phyloP scores from a whole-genome alignment of 1,140 invertebrate genomes.

The Conus betulinus region DNA sequence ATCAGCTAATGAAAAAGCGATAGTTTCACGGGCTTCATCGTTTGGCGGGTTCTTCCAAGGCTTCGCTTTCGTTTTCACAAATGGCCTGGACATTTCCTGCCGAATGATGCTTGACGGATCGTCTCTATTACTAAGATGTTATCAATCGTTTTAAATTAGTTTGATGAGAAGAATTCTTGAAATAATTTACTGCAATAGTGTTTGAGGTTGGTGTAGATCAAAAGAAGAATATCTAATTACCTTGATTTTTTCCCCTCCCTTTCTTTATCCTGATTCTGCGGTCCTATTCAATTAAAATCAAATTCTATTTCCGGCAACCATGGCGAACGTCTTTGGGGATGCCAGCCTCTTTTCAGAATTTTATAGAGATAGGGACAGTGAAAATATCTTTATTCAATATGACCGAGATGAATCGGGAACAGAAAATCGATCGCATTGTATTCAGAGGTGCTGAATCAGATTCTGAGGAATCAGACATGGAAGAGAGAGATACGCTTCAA shows the following conservation, averaged over 20 bases:
- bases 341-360: conserved; percentile 69
- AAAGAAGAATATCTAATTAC: too few relatives aligned
- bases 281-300: background rate
- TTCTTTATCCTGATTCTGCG: background rate
- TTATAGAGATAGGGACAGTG: conserved; percentile 64
- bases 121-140: too few relatives aligned
- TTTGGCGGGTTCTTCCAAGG: background rate
- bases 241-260: too few relatives aligned
- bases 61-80: background rate
- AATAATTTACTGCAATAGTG: too few relatives aligned
- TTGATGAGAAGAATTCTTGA: too few relatives aligned
- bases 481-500: conserved; percentile 37
- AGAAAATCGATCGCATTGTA: conserved; percentile 59
- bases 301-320: conserved; percentile 32
- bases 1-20: background rate
- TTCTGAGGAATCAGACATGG: conserved; percentile 46
- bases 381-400: conserved; percentile 60
- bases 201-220: too few relatives aligned
- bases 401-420: conserved; percentile 53
- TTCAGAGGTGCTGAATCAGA: conserved; percentile 58
- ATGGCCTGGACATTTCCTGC: too few relatives aligned
- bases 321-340: conserved; percentile 67
- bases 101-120: too few relatives aligned
- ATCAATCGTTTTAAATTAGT: too few relatives aligned
- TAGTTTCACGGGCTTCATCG: background rate